Percentiles rank a stretch among this genome's conserved stretches.
Conservation (phyloP, 2,113 vertebrate genomes). For the Panurus biarmicus region DNA sequence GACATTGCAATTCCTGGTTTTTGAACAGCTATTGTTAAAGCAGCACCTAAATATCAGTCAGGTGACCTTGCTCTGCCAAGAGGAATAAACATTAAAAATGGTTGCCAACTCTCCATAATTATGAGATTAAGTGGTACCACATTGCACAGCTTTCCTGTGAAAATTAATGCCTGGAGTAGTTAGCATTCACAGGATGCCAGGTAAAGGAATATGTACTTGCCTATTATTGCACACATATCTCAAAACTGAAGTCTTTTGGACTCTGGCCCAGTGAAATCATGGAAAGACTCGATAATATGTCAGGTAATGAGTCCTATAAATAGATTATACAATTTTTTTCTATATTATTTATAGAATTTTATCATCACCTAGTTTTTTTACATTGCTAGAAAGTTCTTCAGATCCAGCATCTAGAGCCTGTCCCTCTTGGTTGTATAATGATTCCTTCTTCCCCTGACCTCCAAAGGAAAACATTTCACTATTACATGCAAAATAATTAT, state of each 20-base stretch:
- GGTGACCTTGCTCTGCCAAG: not conserved
- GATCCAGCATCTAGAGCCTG: not conserved
- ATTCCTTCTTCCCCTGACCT: not conserved
- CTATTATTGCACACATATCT: not conserved
- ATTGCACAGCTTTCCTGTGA: not conserved
- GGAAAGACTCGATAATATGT: not conserved
- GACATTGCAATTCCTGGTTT: not conserved
- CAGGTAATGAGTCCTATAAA: not conserved
- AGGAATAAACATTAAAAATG: not conserved
- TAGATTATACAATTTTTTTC: not conserved
- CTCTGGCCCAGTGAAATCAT: not conserved
- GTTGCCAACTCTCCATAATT: not conserved
- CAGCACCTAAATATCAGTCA: not conserved
- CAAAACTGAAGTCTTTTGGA: not conserved
- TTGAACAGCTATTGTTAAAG: not conserved
- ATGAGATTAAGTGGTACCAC: not conserved
- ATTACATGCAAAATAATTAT: not conserved
- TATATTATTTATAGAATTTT: not conserved
- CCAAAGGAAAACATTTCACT: not conserved
- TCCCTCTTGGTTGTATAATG: not conserved
- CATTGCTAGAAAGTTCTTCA: not conserved
- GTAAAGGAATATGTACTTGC: not conserved
- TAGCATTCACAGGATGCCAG: not conserved
- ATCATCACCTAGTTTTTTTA: not conserved
- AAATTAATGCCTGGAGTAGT: not conserved